A percentile compares a stretch with the other conserved stretches of the same genome.
phyloP scores from a whole-genome alignment of 2,888 invertebrate species.

The Lamellibrachia satsuma region DNA sequence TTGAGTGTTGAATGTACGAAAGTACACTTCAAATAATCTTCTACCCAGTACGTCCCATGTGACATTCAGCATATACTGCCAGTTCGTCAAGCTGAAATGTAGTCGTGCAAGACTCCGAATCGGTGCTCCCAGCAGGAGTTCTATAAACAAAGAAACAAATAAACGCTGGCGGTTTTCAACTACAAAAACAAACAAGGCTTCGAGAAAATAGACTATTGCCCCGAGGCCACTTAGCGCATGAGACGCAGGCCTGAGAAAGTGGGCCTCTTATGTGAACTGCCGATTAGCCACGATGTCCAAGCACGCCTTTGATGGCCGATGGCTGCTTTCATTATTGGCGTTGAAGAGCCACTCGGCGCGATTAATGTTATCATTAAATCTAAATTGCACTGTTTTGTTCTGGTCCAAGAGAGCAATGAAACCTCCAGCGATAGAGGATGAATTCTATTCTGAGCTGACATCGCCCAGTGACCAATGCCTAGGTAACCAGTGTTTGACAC shows the following conservation, averaged over 20 bases:
- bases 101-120: neutral
- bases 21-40: neutral
- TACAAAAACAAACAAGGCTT: neutral
- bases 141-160: neutral
- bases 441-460: neutral
- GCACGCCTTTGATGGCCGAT: neutral
- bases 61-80: neutral
- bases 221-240: neutral
- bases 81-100: neutral
- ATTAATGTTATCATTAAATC: conserved; percentile 17
- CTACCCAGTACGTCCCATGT: neutral
- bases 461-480: neutral
- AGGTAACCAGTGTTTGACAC: neutral
- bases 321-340: neutral
- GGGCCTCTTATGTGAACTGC: neutral
- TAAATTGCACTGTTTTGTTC: conserved; percentile 17
- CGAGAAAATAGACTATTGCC: neutral
- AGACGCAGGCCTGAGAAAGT: neutral
- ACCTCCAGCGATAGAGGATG: neutral
- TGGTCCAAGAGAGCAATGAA: neutral
- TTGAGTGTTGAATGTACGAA: neutral
- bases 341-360: neutral
- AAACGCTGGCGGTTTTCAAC: neutral
- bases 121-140: neutral
- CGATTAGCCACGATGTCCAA: conserved; percentile 17